Base-by-base conservation (phyloP, 1,140 invertebrate species). In the Portunus trituberculatus region DNA sequence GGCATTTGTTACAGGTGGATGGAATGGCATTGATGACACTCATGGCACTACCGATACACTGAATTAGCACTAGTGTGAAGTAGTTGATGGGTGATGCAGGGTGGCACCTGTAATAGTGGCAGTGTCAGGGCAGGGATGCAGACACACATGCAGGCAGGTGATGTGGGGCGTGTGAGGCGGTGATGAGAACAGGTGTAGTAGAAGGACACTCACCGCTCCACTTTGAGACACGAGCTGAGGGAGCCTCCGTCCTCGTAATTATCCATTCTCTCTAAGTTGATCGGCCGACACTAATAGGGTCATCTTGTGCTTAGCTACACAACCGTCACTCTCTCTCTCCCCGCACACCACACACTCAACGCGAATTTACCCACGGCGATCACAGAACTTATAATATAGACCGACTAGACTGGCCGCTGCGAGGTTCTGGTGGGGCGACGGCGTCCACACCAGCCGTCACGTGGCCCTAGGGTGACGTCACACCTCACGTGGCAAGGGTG, bases 401-500 rank as follows among this genome's bases (percentile, higher is more conserved):
- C 20, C 67, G 67, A 76, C 67, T 76, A n/a, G 67, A 76, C 12
- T 76, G 67, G 67, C 67, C 67, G 67, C 67, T 76, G 67, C 67
- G 20, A n/a, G n/a, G 67, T 20, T 76, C 67, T 76, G 67, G 67
- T 20, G 12, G 67, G 67, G 67, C 67, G 67, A 76, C 20, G 67
- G 67, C 67, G 67, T n/a, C 67, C 67, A 76, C 67, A 76, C 67
- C 67, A 7, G 67, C 20, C n/a, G 20, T 76, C 67, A 76, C 67
- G 67, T 76, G 67, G 67, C 67, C 25, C n/a, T n/a, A n/a, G 67
- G n/a, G 20, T n/a, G 67, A 76, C 67, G 67, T 76, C 67, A 76
- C 67, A n/a, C 67, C 67, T 76, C 67, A 76, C 67, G 67, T 76
- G 67, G 67, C 67, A n/a, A 25, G n/a, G 67, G 67, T 76, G 67